Percentiles rank a stretch among this genome's conserved stretches.
phyloP scores from a whole-genome alignment of 1,140 invertebrate species.

The Zelostemma sp. region DNA sequence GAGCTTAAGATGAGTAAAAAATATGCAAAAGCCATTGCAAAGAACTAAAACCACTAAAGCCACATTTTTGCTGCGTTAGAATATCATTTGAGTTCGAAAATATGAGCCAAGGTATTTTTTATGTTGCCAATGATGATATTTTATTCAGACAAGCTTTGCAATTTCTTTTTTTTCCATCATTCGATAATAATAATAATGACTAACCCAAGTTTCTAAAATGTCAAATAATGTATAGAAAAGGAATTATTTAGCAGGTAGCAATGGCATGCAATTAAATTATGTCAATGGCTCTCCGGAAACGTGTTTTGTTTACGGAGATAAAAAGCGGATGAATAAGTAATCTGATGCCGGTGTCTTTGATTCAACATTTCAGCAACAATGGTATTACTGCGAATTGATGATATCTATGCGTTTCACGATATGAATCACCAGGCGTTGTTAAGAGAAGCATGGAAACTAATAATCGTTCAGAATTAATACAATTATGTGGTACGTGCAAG shows the following conservation, averaged over 20 bases:
- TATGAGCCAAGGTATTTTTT: not conserved
- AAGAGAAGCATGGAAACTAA: slow-evolving; percentile 22
- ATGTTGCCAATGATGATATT: not conserved
- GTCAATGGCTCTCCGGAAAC: too few relatives aligned
- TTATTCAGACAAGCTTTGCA: too few relatives aligned
- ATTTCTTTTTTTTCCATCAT: too few relatives aligned
- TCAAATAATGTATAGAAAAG: too few relatives aligned
- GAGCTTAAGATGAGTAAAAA: slow-evolving; percentile 7
- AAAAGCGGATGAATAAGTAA: not conserved
- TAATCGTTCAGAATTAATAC: slow-evolving; percentile 42
- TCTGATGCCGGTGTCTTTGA: slow-evolving; percentile 15
- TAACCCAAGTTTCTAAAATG: too few relatives aligned
- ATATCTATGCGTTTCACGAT: slow-evolving; percentile 27
- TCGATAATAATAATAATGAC: too few relatives aligned
- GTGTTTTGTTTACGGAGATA: too few relatives aligned
- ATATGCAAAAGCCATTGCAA: too few relatives aligned
- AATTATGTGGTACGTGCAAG: slow-evolving; percentile 29
- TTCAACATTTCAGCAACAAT: slow-evolving; percentile 23
- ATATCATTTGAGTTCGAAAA: not conserved
- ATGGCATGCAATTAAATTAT: too few relatives aligned
- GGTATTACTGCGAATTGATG: slow-evolving; percentile 37
- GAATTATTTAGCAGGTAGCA: too few relatives aligned
- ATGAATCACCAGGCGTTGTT: slow-evolving; percentile 22
- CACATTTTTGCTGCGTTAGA: not conserved
- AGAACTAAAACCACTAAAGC: too few relatives aligned